These are phyloP conservation scores for Rhyacophila evoluta DNA, from an alignment of 2,888 invertebrate species.

Conservation along the genomic window DNA sequence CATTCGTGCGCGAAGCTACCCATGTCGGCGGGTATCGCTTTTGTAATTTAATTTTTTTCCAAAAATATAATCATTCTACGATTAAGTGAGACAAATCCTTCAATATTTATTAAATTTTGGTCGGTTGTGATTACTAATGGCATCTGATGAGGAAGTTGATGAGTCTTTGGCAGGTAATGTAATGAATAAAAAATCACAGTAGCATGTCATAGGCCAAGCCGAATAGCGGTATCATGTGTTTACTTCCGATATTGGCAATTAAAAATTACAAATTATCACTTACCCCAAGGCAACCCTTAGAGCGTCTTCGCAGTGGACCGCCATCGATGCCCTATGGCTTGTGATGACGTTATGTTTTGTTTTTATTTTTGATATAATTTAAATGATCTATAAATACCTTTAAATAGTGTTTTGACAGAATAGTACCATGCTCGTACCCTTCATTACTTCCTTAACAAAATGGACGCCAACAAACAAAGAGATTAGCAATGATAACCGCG, in stretches of 20 bases:
- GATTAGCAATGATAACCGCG: constrained; percentile 74
- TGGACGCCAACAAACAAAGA: constrained; percentile 83
- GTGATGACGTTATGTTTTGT: constrained; percentile 22
- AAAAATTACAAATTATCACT: constrained; percentile 63
- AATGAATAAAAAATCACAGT: constrained; percentile 61
- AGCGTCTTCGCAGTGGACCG: background rate
- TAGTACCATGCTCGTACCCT: constrained; percentile 76
- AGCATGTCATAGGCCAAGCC: constrained; percentile 72
- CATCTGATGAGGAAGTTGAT: constrained; percentile 89
- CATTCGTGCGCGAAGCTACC: constrained; percentile 52
- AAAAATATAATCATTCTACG: background rate
- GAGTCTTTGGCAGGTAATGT: constrained; percentile 88
- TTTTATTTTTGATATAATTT: constrained; percentile 48
- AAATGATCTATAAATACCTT: constrained; percentile 47
- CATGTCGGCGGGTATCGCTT: constrained; percentile 48
- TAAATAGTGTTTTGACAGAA: constrained; percentile 66
- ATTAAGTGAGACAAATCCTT: constrained; percentile 31
- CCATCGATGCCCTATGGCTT: background rate
- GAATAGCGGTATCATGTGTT: constrained; percentile 73
- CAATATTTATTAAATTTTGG: constrained; percentile 20
- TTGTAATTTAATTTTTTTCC: constrained; percentile 45
- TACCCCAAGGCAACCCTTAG: constrained; percentile 42
- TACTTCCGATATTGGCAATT: constrained; percentile 71
- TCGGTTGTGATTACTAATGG: constrained; percentile 69
- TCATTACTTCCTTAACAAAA: constrained; percentile 80